These are phyloP conservation scores for Drosophila elegans DNA, from an alignment of 1,140 invertebrate genomes.

Conservation along the genomic window DNA sequence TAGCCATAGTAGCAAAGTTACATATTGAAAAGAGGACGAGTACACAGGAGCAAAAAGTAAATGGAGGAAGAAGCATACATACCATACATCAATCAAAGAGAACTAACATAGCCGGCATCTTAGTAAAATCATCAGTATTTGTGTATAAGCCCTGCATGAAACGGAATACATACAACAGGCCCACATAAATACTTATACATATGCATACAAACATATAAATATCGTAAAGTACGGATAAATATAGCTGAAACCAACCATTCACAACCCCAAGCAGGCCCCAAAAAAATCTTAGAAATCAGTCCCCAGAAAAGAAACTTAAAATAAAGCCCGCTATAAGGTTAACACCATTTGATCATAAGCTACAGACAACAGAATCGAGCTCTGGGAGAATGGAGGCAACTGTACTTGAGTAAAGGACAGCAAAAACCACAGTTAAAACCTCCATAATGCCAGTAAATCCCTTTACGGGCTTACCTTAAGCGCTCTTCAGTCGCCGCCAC, in stretches of 20 bases:
- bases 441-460: constrained; percentile 1
- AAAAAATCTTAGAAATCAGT: constrained; percentile 10
- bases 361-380: constrained; percentile 26
- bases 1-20: constrained; percentile 70
- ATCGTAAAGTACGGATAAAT: constrained; percentile 47
- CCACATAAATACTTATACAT: constrained; percentile 60
- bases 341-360: constrained; percentile 59
- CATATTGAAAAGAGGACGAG: constrained; percentile 17
- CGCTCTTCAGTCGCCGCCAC: constrained; percentile 25
- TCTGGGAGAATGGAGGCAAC: constrained; percentile 38
- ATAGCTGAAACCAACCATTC: constrained; percentile 29
- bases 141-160: constrained; percentile 72
- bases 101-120: constrained; percentile 60
- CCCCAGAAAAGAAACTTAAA: constrained; percentile 38
- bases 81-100: constrained; percentile 75
- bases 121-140: constrained; percentile 74
- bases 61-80: constrained; percentile 62
- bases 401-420: constrained; percentile 7
- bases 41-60: constrained; percentile 1
- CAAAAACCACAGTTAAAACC: not conserved
- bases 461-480: constrained; percentile 1
- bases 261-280: constrained; percentile 7
- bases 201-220: constrained; percentile 50
- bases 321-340: constrained; percentile 43
- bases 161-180: constrained; percentile 53